Evolutionary conservation across 2,797 vertebrate species (phyloP), one percentile per base, ranked within the genome.

Genomic region (Oryzias sinensis): DNA sequence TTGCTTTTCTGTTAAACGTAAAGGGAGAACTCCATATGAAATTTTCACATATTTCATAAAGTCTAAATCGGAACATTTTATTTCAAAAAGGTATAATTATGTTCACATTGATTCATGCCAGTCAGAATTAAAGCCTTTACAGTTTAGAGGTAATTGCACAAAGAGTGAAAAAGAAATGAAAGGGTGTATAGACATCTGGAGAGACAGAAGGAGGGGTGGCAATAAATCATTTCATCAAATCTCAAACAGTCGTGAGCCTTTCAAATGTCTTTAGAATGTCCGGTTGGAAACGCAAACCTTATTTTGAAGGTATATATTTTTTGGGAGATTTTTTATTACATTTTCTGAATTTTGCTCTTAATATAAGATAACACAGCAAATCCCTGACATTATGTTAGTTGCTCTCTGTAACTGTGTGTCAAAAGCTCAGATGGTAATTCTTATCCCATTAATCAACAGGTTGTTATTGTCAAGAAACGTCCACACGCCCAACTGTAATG

Each of bases 201-300:
- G 73, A 77, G 77, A 75, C 78, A 85, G 80, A 86, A 52, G 61
- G 65, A 73, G 74, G 68, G 64, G 20, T 65, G 65, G 80, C 62
- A 84, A 86, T 84, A 71, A 82, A 84, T 84, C 58, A 83, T 86
- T 86, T 80, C 4, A 24, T 81, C 62, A 69, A 75, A 79, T 69
- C 69, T 74, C 72, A 65, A 75, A 65, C 62, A 81, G 75, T 67
- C 74, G 63, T 53, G 77, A 81, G 66, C 58, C 68, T 70, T 82
- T 81, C 65, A 82, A 77, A 82, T 77, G 69, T 66, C 64, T 87
- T 77, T 27, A 51, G 51, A 25, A 29, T 87, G 77, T 82, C 70
- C 75, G 8, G 59, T 65, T 13, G 7, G 13, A 46, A 17, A 20
- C 5, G 18, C n/a, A 8, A 45, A 45, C 17, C 8, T 46, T 46